Percentiles rank a stretch among this genome's conserved stretches.
Conservation (phyloP, 2,888 invertebrate genomes). For the Oxycera nigricornis region DNA sequence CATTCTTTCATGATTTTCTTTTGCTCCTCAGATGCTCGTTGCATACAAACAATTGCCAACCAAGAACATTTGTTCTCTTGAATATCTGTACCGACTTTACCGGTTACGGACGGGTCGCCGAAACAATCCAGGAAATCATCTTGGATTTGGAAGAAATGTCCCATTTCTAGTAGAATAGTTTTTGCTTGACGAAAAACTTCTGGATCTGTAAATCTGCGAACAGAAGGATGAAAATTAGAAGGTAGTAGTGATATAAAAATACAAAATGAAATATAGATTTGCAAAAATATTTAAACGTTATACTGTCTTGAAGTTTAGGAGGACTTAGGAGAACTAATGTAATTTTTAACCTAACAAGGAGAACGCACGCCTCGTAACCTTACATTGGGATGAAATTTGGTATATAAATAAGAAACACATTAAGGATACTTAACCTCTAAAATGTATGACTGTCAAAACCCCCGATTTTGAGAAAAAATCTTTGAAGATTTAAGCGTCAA, state of each 20-base stretch:
- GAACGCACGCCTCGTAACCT: too few relatives aligned
- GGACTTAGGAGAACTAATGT: neutral
- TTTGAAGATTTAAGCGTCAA: too few relatives aligned
- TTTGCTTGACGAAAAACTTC: constrained; percentile 86
- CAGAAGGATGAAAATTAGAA: neutral
- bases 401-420: too few relatives aligned
- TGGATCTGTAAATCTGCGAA: constrained; percentile 67
- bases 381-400: too few relatives aligned
- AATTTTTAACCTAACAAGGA: neutral
- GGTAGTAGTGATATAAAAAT: too few relatives aligned
- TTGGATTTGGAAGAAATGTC: constrained; percentile 94
- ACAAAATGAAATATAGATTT: neutral
- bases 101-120: constrained; percentile 83
- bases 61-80: constrained; percentile 96
- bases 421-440: too few relatives aligned
- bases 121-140: constrained; percentile 79
- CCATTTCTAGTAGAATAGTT: constrained; percentile 88
- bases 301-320: neutral
- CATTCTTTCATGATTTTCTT: constrained; percentile 75
- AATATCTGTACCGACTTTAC: constrained; percentile 92
- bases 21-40: constrained; percentile 76
- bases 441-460: too few relatives aligned
- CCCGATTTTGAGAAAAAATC: too few relatives aligned
- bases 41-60: constrained; percentile 88
- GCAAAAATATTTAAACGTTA: too few relatives aligned